These are phyloP conservation scores for Zophobas morio DNA, from an alignment of 1,140 invertebrate genomes.

Conservation along the genomic window DNA sequence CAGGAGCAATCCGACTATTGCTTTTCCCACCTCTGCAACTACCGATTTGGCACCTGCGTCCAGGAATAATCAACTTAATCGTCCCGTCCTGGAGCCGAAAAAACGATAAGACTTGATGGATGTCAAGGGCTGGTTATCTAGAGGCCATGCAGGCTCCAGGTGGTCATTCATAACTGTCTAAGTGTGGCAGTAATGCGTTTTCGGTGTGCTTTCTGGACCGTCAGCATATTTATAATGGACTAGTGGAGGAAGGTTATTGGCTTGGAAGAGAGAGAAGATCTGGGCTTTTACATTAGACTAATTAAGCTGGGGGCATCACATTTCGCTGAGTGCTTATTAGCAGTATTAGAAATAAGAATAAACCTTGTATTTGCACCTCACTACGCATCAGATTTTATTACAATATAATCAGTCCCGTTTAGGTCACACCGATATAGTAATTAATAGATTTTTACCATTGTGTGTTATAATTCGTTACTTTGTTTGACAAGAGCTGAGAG, in stretches of 20 bases:
- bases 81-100: neutral
- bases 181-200: conserved; percentile 25
- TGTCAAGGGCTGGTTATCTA: conserved; percentile 17
- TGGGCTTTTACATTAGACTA: no score
- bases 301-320: no score
- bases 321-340: no score
- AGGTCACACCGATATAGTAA: no score
- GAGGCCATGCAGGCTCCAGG: conserved; percentile 30
- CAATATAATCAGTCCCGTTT: no score
- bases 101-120: conserved; percentile 26
- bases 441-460: no score
- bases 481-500: no score
- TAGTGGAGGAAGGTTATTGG: neutral
- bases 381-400: no score
- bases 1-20: conserved; percentile 6
- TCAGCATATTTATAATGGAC: conserved; percentile 28
- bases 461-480: no score
- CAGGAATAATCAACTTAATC: conserved; percentile 18
- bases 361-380: no score
- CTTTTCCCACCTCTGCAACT: conserved; percentile 1
- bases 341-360: no score
- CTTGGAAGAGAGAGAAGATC: neutral
- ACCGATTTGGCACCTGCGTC: conserved; percentile 15
- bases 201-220: conserved; percentile 22
- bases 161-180: conserved; percentile 35